Evolutionary conservation across 2,113 vertebrate species (phyloP).

Genomic region (Thalassoma bifasciatum): DNA sequence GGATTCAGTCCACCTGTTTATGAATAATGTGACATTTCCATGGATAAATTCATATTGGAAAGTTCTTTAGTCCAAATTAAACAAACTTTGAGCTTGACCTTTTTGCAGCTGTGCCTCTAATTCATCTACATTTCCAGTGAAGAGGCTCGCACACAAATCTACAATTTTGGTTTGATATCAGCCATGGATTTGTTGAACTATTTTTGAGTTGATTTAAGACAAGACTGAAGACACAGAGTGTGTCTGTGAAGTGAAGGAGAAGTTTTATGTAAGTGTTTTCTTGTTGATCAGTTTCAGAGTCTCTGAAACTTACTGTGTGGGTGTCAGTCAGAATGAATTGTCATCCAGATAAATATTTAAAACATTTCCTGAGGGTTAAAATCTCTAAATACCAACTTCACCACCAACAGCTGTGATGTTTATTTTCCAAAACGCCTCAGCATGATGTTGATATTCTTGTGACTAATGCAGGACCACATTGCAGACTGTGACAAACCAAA

Average conservation of each 20-base stretch:
- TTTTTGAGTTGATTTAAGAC: no score
- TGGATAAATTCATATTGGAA: no score
- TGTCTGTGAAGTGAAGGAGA: background rate
- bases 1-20: no score
- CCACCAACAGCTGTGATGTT: background rate
- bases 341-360: background rate
- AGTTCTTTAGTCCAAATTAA: no score
- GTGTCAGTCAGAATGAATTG: background rate
- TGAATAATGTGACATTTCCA: no score
- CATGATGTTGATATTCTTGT: background rate
- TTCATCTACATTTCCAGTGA: no score
- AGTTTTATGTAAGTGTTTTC: background rate
- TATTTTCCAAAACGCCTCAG: background rate
- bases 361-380: background rate
- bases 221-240: background rate
- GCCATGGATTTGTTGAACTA: no score
- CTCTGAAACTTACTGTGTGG: background rate
- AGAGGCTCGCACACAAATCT: no score
- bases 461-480: background rate
- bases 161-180: no score
- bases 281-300: background rate
- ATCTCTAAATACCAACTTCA: background rate
- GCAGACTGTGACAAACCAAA: background rate
- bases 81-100: no score
- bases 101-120: no score